phyloP scores from a whole-genome alignment of 2,797 vertebrate species.

The Sebastiscus albofasciatus region DNA sequence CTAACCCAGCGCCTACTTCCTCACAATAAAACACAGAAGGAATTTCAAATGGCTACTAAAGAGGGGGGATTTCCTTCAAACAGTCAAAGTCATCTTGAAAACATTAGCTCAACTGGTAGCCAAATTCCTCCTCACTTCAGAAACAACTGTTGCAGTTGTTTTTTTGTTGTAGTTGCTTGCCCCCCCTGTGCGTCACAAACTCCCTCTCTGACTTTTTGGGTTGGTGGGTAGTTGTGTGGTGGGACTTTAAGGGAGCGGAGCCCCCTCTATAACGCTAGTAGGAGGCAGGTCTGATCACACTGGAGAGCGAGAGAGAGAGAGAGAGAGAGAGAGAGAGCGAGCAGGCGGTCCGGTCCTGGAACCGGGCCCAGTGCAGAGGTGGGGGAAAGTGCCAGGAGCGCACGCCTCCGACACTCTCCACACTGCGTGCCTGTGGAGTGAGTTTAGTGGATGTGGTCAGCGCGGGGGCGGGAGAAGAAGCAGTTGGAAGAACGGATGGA shows the following conservation, averaged over 20 bases:
- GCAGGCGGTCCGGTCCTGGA: conserved; percentile 75
- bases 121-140: conserved; percentile 82
- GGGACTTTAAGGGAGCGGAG: conserved; percentile 20
- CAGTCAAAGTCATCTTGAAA: conserved; percentile 87
- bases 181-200: conserved; percentile 23
- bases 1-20: conserved; percentile 83
- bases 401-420: conserved; percentile 84
- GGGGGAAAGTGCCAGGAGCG: conserved; percentile 83
- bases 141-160: conserved; percentile 75
- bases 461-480: conserved; percentile 71
- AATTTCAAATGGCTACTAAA: conserved; percentile 86
- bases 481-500: conserved; percentile 54
- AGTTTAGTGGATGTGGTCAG: conserved; percentile 85
- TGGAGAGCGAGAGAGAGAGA: conserved; percentile 50
- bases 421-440: conserved; percentile 82
- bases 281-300: conserved; percentile 66
- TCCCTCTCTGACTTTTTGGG: conserved; percentile 31
- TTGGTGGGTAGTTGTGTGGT: conserved; percentile 53
- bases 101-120: conserved; percentile 86
- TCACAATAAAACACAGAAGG: conserved; percentile 81
- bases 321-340: conserved; percentile 53
- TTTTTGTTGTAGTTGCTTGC: conserved; percentile 27
- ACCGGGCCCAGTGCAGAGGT: conserved; percentile 71
- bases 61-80: conserved; percentile 86
- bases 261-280: conserved; percentile 22